Percentiles rank a stretch among this genome's conserved stretches.
phyloP scores from a whole-genome alignment of 2,888 invertebrate species.

The Synanthedon myopaeformis region DNA sequence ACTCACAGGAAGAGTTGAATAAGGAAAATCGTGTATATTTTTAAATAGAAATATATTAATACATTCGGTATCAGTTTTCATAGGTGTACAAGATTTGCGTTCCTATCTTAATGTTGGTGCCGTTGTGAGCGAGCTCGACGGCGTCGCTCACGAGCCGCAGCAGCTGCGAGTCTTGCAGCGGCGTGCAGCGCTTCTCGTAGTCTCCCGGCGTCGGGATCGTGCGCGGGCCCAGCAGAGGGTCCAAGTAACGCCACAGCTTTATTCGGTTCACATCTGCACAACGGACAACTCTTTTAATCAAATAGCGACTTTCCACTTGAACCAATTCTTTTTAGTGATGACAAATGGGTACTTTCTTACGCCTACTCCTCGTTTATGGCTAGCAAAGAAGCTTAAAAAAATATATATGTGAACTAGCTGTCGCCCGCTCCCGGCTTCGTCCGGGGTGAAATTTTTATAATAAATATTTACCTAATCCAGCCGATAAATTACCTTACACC shows the following conservation, averaged over 20 bases:
- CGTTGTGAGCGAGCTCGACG: slow-evolving; percentile 53
- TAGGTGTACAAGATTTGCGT: slow-evolving; percentile 65
- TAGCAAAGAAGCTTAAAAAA: too few relatives aligned
- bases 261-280: slow-evolving; percentile 72
- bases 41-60: slow-evolving; percentile 3
- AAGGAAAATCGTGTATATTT: slow-evolving; percentile 14
- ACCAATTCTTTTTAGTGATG: too few relatives aligned
- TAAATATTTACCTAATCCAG: too few relatives aligned
- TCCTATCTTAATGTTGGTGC: slow-evolving; percentile 61
- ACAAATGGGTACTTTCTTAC: too few relatives aligned
- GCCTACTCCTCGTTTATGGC: too few relatives aligned
- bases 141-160: slow-evolving; percentile 56
- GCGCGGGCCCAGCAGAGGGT: slow-evolving; percentile 81
- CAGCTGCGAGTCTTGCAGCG: slow-evolving; percentile 61
- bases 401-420: too few relatives aligned
- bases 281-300: background rate
- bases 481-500: too few relatives aligned
- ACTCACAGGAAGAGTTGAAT: background rate
- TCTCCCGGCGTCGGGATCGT: slow-evolving; percentile 78
- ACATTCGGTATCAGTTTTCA: slow-evolving; percentile 27
- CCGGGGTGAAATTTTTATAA: too few relatives aligned
- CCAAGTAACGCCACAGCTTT: slow-evolving; percentile 81
- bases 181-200: slow-evolving; percentile 72
- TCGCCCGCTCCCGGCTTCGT: too few relatives aligned
- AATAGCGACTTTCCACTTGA: too few relatives aligned